Conservation (phyloP, 1,140 invertebrate genomes). For the fruit fly (Drosophila melanogaster) region Release_6_plus_ISO1_MT NT_033777.3:24084501-24085000, state of each 20-base stretch:
- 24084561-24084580: neutral
- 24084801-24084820: neutral
- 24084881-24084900: neutral
- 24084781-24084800: neutral
- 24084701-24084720: slow-evolving; percentile 14
- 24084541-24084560: slow-evolving; percentile 23
- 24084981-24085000: slow-evolving; percentile 10
- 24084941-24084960: slow-evolving; percentile 3
- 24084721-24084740: neutral
- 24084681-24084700: slow-evolving; percentile 44
- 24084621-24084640: slow-evolving; percentile 19
- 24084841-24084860: neutral
- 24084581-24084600: neutral
- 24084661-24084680: neutral
- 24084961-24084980: slow-evolving; percentile 3
- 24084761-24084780: slow-evolving; percentile 3
- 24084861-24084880: too few relatives aligned
- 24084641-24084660: slow-evolving; percentile 28
- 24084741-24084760: neutral
- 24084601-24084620: slow-evolving; percentile 12
- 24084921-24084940: neutral
- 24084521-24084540: slow-evolving; percentile 21
- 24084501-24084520: neutral
- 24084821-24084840: neutral
- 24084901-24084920: neutral